A percentile compares a stretch with the other conserved stretches of the same genome.
Evolutionary conservation across 1,140 invertebrate species (phyloP).

Genomic region (Sinonovacula constricta): DNA sequence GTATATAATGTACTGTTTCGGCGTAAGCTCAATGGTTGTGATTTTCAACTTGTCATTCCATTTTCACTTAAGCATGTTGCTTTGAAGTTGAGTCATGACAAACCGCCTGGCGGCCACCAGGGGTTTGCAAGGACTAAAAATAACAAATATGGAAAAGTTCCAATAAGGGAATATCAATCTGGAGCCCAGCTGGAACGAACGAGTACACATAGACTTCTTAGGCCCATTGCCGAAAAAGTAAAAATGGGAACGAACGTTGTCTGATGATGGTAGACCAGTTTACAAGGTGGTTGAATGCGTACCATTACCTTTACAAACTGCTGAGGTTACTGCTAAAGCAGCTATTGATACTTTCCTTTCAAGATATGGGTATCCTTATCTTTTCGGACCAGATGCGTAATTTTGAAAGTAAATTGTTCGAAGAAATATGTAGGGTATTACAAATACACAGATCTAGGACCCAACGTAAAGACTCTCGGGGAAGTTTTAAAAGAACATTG

Average conservation of each 20-base stretch:
- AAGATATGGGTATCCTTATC: no score
- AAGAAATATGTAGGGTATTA: neutral
- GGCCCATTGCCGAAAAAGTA: slow-evolving; percentile 17
- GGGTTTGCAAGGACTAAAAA: slow-evolving; percentile 24
- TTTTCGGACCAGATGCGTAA: slow-evolving; percentile 13
- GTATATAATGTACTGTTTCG: slow-evolving; percentile 23
- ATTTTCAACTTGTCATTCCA: slow-evolving; percentile 4
- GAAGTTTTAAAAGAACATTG: slow-evolving; percentile 3
- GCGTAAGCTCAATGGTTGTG: neutral
- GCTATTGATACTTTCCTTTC: neutral
- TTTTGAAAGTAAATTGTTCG: slow-evolving; percentile 7
- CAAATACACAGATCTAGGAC: neutral
- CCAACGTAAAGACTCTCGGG: neutral
- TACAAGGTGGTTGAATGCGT: slow-evolving; percentile 11
- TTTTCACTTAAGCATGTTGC: neutral
- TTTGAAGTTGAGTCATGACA: slow-evolving; percentile 15
- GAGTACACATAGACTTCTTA: slow-evolving; percentile 12
- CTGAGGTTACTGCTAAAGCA: slow-evolving; percentile 31
- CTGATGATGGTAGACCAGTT: slow-evolving; percentile 31
- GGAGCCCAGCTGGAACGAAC: no score
- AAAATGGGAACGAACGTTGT: slow-evolving; percentile 21
- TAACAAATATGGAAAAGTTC: slow-evolving; percentile 2
- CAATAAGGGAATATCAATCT: neutral
- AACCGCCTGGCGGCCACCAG: slow-evolving; percentile 17
- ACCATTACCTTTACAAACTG: slow-evolving; percentile 36